Conservation (phyloP, 2,888 invertebrate species). For the Callyntrura guangdongensis region DNA sequence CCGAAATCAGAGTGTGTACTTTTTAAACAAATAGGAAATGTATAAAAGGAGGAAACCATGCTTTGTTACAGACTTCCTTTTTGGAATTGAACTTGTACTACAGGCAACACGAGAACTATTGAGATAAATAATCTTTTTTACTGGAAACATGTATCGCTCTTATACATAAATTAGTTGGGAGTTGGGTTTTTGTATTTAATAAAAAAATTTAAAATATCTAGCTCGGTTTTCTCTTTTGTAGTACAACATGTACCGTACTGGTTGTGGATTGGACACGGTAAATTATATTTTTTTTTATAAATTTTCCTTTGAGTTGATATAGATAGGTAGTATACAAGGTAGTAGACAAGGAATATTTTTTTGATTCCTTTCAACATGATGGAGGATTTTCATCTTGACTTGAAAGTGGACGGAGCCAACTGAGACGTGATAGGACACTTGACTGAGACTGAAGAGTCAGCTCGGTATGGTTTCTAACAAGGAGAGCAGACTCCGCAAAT, state of each 20-base stretch:
- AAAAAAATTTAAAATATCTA: slow-evolving; percentile 7
- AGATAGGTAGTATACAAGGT: too few relatives aligned
- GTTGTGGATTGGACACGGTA: too few relatives aligned
- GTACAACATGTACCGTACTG: not conserved
- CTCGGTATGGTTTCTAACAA: slow-evolving; percentile 8
- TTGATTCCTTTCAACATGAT: not conserved
- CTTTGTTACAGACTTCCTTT: not conserved
- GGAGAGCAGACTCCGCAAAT: slow-evolving; percentile 31
- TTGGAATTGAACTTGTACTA: not conserved
- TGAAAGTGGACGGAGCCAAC: not conserved
- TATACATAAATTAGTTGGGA: slow-evolving; percentile 18
- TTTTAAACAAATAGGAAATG: slow-evolving; percentile 10
- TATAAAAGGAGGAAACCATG: not conserved
- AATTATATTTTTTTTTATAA: not conserved
- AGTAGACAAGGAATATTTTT: not conserved
- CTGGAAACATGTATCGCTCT: not conserved
- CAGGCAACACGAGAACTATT: not conserved
- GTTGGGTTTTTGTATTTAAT: slow-evolving; percentile 7
- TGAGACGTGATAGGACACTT: slow-evolving; percentile 9
- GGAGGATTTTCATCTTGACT: slow-evolving; percentile 29
- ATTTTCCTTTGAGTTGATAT: too few relatives aligned
- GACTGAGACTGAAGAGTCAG: slow-evolving; percentile 15
- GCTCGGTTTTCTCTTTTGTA: not conserved
- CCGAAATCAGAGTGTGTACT: slow-evolving; percentile 26
- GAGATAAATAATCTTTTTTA: not conserved